These are phyloP conservation scores for Polypedilum vanderplanki DNA, from an alignment of 1,140 invertebrate species.

Conservation along the genomic window DNA sequence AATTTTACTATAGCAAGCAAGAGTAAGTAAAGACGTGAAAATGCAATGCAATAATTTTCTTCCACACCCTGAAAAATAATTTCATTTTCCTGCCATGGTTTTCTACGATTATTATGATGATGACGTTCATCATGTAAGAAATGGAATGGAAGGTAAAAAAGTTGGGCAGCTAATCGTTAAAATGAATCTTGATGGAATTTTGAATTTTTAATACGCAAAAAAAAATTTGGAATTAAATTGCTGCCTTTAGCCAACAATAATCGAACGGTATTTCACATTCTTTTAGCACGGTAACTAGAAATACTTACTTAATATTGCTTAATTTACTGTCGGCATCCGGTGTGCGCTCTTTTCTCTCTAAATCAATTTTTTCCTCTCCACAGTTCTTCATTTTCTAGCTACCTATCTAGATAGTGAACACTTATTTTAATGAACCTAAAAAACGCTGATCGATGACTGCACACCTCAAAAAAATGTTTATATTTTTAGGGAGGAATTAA, in stretches of 20 bases:
- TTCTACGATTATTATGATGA: background rate
- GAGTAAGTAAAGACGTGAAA: background rate
- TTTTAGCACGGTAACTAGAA: background rate
- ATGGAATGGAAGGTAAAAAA: too few relatives aligned
- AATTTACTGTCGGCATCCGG: constrained; percentile 16
- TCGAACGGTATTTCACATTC: constrained; percentile 11
- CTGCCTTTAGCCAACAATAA: background rate
- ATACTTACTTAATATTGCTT: background rate
- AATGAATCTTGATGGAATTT: background rate
- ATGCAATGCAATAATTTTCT: background rate
- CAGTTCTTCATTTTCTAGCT: background rate
- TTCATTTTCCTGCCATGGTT: background rate
- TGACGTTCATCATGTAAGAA: background rate
- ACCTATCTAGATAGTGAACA: too few relatives aligned
- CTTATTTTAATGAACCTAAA: too few relatives aligned
- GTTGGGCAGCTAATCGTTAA: background rate
- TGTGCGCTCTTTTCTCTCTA: background rate
- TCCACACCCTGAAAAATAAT: background rate
- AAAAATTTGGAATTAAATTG: background rate
- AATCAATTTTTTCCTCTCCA: background rate
- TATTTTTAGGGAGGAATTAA: background rate
- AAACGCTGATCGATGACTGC: background rate
- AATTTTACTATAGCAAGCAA: too few relatives aligned
- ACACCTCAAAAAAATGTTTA: background rate
- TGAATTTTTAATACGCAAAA: background rate